Percentiles rank a stretch among this genome's conserved stretches.
These are phyloP conservation scores for Pachycephus smyrnensis DNA, from an alignment of 2,888 invertebrate genomes.

Conservation along the genomic window DNA sequence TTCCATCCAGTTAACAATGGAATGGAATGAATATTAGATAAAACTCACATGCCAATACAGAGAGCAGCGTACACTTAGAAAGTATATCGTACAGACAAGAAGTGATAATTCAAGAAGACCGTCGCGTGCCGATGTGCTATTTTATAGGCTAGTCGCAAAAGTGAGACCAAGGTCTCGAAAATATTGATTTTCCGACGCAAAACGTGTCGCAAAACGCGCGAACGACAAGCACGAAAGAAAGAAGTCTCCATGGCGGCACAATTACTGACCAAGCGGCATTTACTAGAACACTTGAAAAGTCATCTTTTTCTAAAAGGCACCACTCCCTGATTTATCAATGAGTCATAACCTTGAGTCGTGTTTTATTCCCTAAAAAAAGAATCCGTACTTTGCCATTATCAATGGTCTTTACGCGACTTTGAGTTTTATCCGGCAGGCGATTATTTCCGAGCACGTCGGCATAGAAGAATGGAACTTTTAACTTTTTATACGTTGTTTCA, in stretches of 20 bases:
- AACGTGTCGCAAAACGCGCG: constrained; percentile 21
- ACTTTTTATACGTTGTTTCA: not conserved
- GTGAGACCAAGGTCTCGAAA: constrained; percentile 31
- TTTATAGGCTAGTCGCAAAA: constrained; percentile 15
- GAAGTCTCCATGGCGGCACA: not conserved
- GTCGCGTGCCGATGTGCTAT: not conserved
- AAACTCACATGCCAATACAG: not conserved
- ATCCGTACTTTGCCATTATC: not conserved
- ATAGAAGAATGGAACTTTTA: not conserved
- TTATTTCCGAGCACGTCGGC: not conserved
- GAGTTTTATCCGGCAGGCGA: not conserved
- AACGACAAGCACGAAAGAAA: not conserved
- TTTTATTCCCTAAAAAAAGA: not conserved
- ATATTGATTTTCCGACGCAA: constrained; percentile 46
- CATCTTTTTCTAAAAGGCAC: not conserved
- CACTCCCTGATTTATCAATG: not conserved
- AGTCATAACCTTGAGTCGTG: not conserved
- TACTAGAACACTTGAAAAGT: not conserved
- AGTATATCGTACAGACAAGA: not conserved
- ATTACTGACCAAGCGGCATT: not conserved
- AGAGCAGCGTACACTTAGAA: not conserved
- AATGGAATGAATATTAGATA: not conserved
- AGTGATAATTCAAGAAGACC: not conserved
- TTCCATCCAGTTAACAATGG: not conserved
- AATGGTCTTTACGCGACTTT: not conserved